A percentile compares a stretch with the other conserved stretches of the same genome.
Evolutionary conservation across 2,797 vertebrate species (phyloP).

Genomic region (Malacoraja senta): DNA sequence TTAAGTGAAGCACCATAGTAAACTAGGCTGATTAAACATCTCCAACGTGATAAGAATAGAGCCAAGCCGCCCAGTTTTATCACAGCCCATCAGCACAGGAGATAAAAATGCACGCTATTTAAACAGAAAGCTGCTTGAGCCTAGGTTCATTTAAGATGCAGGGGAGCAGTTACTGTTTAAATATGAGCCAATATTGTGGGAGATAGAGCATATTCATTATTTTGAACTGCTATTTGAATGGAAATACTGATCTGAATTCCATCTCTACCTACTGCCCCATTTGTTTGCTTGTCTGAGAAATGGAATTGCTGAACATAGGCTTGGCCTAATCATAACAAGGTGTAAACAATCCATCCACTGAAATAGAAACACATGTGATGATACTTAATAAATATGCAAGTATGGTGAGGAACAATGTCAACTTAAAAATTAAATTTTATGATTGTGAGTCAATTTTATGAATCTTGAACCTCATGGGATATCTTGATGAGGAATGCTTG

Average conservation of each 20-base stretch:
- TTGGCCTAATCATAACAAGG: background rate
- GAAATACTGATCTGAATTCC: background rate
- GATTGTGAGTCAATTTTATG: background rate
- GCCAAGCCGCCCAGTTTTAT: background rate
- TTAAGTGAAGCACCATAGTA: background rate
- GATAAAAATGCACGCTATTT: background rate
- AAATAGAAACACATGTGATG: background rate
- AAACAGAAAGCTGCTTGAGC: background rate
- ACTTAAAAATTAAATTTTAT: background rate
- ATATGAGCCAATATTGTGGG: background rate
- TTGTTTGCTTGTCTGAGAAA: background rate
- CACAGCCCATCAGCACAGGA: background rate
- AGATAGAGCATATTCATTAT: background rate
- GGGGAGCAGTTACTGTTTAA: background rate
- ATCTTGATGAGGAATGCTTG: background rate
- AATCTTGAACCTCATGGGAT: background rate
- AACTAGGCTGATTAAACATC: background rate
- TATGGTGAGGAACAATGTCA: background rate
- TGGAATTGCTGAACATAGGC: background rate
- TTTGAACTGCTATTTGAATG: background rate
- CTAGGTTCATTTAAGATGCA: background rate
- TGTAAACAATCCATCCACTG: background rate
- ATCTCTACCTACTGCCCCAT: background rate
- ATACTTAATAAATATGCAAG: background rate
- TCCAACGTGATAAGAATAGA: background rate